Evolutionary conservation across 2,888 invertebrate genomes (phyloP).

Genomic region (Ophion costatus): DNA sequence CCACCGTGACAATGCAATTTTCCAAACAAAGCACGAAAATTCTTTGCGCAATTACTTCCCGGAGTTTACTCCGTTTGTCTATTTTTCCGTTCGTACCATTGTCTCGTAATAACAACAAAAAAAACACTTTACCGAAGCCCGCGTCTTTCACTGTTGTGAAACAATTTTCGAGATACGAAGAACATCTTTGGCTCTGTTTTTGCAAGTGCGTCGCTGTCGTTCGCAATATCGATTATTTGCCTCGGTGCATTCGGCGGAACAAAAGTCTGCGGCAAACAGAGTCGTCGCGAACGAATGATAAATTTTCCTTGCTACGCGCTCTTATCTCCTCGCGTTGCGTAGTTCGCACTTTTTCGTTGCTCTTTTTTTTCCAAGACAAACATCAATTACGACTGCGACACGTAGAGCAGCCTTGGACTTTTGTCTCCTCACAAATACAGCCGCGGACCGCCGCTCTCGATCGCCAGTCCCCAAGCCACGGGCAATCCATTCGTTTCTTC

Average conservation of each 20-base stretch:
- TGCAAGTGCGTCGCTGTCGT: neutral
- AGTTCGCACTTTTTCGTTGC: neutral
- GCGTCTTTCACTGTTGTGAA: too few relatives aligned
- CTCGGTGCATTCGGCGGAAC: neutral
- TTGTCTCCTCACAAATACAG: neutral
- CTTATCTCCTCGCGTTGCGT: neutral
- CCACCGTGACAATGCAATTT: neutral
- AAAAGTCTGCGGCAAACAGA: conserved; percentile 5
- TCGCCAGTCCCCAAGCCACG: neutral
- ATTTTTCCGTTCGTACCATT: neutral
- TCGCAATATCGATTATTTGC: conserved; percentile 4
- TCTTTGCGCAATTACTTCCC: neutral
- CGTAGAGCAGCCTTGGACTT: neutral
- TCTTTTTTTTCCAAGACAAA: conserved; percentile 6
- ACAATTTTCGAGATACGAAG: too few relatives aligned
- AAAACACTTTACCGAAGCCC: too few relatives aligned
- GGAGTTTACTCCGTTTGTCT: too few relatives aligned
- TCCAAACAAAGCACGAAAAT: neutral
- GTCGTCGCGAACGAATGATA: conserved; percentile 3
- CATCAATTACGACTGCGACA: neutral
- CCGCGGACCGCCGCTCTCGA: neutral
- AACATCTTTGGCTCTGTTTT: neutral
- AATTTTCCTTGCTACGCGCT: neutral
- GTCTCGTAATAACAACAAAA: too few relatives aligned
- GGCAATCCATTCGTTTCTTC: neutral